Conservation (phyloP, 2,797 vertebrate species). For the Oreonectes daqikongensis region DNA sequence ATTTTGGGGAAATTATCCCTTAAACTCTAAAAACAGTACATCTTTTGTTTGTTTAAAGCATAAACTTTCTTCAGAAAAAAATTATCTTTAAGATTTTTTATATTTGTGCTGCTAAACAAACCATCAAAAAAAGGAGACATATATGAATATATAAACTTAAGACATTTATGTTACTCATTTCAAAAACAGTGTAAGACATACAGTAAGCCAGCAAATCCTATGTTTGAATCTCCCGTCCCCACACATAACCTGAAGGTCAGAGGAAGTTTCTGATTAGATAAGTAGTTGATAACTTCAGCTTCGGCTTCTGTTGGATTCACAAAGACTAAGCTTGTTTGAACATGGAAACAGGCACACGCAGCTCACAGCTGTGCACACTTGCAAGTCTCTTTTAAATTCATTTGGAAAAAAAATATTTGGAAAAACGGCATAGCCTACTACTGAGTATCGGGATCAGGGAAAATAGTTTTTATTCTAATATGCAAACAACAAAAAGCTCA, state of each 20-base stretch:
- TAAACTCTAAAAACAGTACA: too few relatives aligned
- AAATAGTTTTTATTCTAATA: too few relatives aligned
- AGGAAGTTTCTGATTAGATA: constrained; percentile 55
- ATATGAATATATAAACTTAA: too few relatives aligned
- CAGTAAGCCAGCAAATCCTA: background rate
- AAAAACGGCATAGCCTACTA: too few relatives aligned
- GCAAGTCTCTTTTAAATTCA: constrained; percentile 3
- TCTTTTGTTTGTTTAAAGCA: too few relatives aligned
- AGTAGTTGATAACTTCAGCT: constrained; percentile 23
- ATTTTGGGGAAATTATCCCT: background rate
- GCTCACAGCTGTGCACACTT: constrained; percentile 26
- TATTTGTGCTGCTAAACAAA: background rate
- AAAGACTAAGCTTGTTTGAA: constrained; percentile 31
- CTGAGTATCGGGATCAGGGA: too few relatives aligned
- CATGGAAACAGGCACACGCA: constrained; percentile 12
- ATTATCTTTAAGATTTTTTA: too few relatives aligned
- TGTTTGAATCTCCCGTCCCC: constrained; percentile 10
- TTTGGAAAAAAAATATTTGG: background rate
- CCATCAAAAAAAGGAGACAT: background rate
- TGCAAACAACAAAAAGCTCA: too few relatives aligned
- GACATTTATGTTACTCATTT: too few relatives aligned
- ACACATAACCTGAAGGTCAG: constrained; percentile 43
- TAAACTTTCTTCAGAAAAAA: too few relatives aligned
- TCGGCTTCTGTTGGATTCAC: constrained; percentile 12
- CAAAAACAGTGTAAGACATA: too few relatives aligned